Evolutionary conservation across 2,113 vertebrate genomes (phyloP), one percentile per base, ranked within the genome.

Genomic region (Bubo blakistoni): DNA sequence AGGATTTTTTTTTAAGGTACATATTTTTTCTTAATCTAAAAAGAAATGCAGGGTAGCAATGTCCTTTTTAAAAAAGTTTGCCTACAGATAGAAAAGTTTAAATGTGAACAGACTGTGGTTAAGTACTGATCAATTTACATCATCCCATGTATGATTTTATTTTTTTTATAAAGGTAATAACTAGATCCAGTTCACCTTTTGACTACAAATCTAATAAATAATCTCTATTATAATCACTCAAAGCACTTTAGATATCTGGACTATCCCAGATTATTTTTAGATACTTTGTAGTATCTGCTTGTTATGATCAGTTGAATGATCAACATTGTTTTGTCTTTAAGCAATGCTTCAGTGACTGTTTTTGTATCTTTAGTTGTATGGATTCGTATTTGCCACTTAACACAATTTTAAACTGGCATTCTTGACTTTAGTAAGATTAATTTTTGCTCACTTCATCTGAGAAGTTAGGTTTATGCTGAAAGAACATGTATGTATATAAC

Each of bases 161-260:
- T 72, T 81, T 81, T 47, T 94, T 91, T 72, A 17, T 21, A 54
- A 82, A 82, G 13, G 54, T 78, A 70, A 46, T 77, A 69, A 57
- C 73, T 74, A 89, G 51, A 7, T 67, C 94, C 95, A 90, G 74
- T 87, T 96, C 85, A 88, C 67, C 86, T 88, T 97, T 83, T 85
- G 78, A 95, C 82, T 93, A 96, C 90, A 93, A 90, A 92, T 92
- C 84, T 94, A 83, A 89, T 88, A 90, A 91, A 61, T 96, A 95
- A 89, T 94, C 76, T 63, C 93, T 93, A 82, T 98, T 97, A 96
- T 96, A 98, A 98, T 98, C 98, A 99, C 98, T 99, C 93, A 96
- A 98, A 98, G 99, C 99, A 99, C 99, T 99, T 99, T 99, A 99
- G 97, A 98, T 98, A 99, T 99, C 98, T 99, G 99, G 99, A 98